Evolutionary conservation across 2,888 invertebrate species (phyloP).

Genomic region (Synergus itoensis): DNA sequence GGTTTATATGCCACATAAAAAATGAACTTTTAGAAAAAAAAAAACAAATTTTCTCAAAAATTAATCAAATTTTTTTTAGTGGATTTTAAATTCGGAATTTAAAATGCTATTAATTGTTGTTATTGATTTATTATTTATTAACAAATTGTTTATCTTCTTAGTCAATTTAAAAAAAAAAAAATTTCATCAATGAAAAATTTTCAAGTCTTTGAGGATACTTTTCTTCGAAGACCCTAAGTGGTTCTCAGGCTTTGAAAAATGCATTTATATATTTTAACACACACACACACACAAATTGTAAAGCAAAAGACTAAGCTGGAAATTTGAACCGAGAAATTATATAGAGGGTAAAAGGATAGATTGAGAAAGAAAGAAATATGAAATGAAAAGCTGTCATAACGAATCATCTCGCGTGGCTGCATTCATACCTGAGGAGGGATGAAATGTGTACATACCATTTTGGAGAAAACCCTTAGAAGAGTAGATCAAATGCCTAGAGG

Average conservation of each 20-base stretch:
- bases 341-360: constrained; percentile 49
- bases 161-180: not conserved
- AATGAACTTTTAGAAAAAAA: constrained; percentile 10
- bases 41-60: constrained; percentile 45
- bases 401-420: constrained; percentile 71
- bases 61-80: not conserved
- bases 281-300: constrained; percentile 13
- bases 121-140: not conserved
- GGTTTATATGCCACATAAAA: constrained; percentile 42
- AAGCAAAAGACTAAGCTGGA: constrained; percentile 45
- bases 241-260: not conserved
- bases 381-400: constrained; percentile 76
- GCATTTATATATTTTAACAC: not conserved
- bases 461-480: constrained; percentile 49
- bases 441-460: constrained; percentile 73
- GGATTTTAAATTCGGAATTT: not conserved
- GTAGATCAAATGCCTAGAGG: constrained; percentile 16
- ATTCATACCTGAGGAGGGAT: constrained; percentile 70
- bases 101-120: not conserved
- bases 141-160: not conserved
- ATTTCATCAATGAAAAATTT: not conserved
- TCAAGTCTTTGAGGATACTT: not conserved
- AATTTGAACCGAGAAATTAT: constrained; percentile 46
- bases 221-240: not conserved
- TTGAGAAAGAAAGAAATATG: constrained; percentile 64